Conservation (phyloP, 2,113 vertebrate genomes). For the Heterochromis multidens region DNA sequence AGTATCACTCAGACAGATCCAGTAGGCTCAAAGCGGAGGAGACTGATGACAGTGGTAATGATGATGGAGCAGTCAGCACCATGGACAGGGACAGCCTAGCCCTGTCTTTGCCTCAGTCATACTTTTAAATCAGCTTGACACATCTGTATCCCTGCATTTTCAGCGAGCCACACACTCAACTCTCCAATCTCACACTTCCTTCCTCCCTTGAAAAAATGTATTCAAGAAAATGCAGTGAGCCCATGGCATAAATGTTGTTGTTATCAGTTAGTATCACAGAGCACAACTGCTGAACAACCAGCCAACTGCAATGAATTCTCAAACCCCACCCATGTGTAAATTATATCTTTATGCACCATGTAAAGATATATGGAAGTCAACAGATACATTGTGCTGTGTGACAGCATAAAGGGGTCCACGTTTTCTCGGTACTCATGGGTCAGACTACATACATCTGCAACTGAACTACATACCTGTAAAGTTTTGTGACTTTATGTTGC, state of each 20-base stretch:
- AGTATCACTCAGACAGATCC: neutral
- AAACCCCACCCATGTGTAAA: neutral
- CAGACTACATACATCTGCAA: neutral
- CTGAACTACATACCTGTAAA: neutral
- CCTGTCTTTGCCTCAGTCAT: neutral
- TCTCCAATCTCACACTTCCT: neutral
- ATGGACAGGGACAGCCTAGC: slow-evolving; percentile 60
- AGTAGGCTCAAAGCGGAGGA: neutral
- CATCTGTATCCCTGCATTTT: neutral
- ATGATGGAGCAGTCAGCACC: slow-evolving; percentile 59
- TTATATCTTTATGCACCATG: neutral
- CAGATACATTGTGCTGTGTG: neutral
- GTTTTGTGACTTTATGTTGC: neutral
- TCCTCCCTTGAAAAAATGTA: neutral
- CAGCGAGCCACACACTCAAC: neutral
- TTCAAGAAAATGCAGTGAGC: neutral
- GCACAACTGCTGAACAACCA: neutral
- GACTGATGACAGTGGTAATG: neutral
- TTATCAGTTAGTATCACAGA: neutral
- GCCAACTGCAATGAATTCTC: neutral
- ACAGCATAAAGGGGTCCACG: neutral
- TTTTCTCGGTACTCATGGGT: neutral
- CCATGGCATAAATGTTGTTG: neutral
- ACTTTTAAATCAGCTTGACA: slow-evolving; percentile 13
- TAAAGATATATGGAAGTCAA: neutral